These are phyloP conservation scores for Phrynocephalus vlangalii DNA, from an alignment of 2,797 vertebrate species.

Conservation along the genomic window DNA sequence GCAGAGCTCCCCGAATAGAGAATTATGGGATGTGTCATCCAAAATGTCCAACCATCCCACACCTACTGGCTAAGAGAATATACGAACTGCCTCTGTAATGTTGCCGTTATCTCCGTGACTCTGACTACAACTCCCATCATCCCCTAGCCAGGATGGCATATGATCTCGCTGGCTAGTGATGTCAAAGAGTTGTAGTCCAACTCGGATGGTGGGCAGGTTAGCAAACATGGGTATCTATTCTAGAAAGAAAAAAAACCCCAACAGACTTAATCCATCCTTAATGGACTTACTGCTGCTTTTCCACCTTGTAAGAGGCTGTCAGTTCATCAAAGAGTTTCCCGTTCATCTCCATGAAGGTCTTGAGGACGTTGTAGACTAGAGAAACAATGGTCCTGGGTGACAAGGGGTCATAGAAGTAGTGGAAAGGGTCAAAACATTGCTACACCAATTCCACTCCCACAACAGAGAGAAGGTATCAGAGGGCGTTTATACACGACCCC, in stretches of 20 bases:
- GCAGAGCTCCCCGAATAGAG: no score
- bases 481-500: no score
- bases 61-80: no score
- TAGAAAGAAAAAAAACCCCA: no score
- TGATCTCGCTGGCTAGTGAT: no score
- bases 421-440: no score
- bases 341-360: slow-evolving; percentile 97
- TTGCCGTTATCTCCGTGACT: neutral
- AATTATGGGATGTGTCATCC: no score
- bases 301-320: slow-evolving; percentile 94
- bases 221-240: neutral
- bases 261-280: no score
- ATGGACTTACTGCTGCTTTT: slow-evolving; percentile 91
- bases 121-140: neutral
- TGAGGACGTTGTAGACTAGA: slow-evolving; percentile 93
- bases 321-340: slow-evolving; percentile 93
- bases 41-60: no score
- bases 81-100: no score
- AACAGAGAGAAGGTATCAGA: neutral
- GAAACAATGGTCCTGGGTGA: slow-evolving; percentile 89
- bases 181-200: neutral
- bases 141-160: neutral
- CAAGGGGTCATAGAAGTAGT: rapidly evolving
- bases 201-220: neutral
- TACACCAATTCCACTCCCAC: neutral